These are phyloP conservation scores for Helarctos malayanus DNA, from an alignment of 2,797 vertebrate species.

Conservation along the genomic window DNA sequence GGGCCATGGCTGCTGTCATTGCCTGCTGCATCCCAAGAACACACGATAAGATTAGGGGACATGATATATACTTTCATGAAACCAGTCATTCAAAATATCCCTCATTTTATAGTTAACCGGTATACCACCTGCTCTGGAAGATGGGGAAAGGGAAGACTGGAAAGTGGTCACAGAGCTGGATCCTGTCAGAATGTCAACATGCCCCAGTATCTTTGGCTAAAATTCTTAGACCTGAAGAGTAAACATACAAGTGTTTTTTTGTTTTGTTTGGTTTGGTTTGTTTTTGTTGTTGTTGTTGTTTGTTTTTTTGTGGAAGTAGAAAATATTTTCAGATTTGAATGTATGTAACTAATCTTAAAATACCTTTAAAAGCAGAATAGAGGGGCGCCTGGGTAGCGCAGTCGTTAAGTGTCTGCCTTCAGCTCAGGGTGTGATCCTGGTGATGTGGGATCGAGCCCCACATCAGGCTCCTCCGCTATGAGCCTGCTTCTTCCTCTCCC, in stretches of 20 bases:
- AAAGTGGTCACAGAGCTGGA: background rate
- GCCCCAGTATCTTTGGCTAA: background rate
- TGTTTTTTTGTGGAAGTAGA: background rate
- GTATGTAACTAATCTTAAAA: constrained; percentile 5
- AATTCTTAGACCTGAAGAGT: background rate
- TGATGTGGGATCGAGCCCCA: no score
- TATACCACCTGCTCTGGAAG: background rate
- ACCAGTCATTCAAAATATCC: background rate
- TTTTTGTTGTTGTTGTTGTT: no score
- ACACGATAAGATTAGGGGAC: background rate
- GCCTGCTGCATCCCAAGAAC: background rate
- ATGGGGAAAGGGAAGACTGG: background rate
- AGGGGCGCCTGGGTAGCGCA: background rate
- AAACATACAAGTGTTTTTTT: background rate
- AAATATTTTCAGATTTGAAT: background rate
- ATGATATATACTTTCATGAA: background rate
- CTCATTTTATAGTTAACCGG: background rate
- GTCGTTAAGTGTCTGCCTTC: no score
- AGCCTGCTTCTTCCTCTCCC: no score
- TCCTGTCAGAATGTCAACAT: no score
- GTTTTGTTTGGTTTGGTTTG: no score
- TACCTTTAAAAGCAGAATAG: background rate
- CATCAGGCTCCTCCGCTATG: no score
- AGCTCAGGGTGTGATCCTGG: no score
- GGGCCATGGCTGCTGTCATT: background rate